phyloP scores from a whole-genome alignment of 2,797 vertebrate species.

The Cirrhinus molitorella region DNA sequence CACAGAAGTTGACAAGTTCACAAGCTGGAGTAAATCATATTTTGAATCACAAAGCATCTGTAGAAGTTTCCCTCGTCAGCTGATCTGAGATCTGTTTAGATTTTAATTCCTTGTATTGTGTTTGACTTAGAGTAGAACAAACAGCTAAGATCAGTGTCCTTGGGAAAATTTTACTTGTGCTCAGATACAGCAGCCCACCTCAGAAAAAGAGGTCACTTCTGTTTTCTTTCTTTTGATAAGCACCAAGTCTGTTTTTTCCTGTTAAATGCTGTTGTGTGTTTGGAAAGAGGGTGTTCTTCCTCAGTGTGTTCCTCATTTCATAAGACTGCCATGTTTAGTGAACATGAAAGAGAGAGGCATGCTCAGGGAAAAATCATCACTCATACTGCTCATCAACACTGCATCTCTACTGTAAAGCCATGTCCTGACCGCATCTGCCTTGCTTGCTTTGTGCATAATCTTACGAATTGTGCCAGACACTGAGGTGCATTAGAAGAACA shows the following conservation, averaged over 20 bases:
- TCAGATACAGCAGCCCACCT: conserved; percentile 12
- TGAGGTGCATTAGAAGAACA: conserved; percentile 2
- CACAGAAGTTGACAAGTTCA: neutral
- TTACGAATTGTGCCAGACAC: neutral
- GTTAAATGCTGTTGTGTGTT: conserved; percentile 10
- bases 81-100: conserved; percentile 34
- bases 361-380: conserved; percentile 35
- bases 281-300: conserved; percentile 8
- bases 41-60: neutral
- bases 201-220: conserved; percentile 3
- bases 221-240: conserved; percentile 33
- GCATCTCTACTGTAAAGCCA: conserved; percentile 1
- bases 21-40: conserved; percentile 56
- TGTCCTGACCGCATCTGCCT: neutral
- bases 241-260: neutral
- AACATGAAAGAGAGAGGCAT: neutral
- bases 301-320: conserved; percentile 7
- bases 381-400: neutral
- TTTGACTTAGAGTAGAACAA: neutral
- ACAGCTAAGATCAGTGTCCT: conserved; percentile 22
- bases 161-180: neutral
- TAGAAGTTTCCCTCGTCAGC: conserved; percentile 33
- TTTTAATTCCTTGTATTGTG: conserved; percentile 4
- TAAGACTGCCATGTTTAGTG: conserved; percentile 7
- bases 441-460: neutral